Conservation (phyloP, 2,888 invertebrate genomes). For the Lysandra coridon region DNA sequence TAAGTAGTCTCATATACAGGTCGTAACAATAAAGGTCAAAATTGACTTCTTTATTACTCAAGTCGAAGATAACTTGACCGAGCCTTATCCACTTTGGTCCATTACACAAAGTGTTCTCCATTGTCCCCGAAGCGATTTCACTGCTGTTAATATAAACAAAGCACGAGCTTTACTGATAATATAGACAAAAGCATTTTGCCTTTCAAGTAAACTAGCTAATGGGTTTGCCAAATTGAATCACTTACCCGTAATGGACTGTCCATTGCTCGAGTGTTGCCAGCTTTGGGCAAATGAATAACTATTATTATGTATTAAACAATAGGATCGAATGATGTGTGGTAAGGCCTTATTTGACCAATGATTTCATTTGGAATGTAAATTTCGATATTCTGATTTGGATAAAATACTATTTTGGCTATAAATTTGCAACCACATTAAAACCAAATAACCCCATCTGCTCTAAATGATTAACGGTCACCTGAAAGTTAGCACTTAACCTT, state of each 20-base stretch:
- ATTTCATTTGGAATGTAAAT: background rate
- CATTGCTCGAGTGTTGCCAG: conserved; percentile 7
- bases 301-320: background rate
- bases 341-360: background rate
- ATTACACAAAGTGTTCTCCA: conserved; percentile 68
- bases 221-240: conserved; percentile 33
- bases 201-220: conserved; percentile 30
- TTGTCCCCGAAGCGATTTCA: conserved; percentile 53
- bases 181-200: conserved; percentile 40
- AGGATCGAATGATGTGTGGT: background rate
- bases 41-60: conserved; percentile 69
- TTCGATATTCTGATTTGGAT: background rate
- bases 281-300: background rate
- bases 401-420: background rate
- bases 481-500: background rate
- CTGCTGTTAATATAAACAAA: conserved; percentile 44
- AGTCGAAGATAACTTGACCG: conserved; percentile 62
- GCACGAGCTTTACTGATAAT: conserved; percentile 42
- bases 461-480: background rate
- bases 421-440: background rate
- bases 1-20: conserved; percentile 58
- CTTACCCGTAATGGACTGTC: conserved; percentile 26
- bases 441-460: background rate
- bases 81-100: conserved; percentile 63
- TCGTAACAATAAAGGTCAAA: conserved; percentile 58